phyloP scores from a whole-genome alignment of 2,888 invertebrate species.

The Pyrochroa serraticornis region DNA sequence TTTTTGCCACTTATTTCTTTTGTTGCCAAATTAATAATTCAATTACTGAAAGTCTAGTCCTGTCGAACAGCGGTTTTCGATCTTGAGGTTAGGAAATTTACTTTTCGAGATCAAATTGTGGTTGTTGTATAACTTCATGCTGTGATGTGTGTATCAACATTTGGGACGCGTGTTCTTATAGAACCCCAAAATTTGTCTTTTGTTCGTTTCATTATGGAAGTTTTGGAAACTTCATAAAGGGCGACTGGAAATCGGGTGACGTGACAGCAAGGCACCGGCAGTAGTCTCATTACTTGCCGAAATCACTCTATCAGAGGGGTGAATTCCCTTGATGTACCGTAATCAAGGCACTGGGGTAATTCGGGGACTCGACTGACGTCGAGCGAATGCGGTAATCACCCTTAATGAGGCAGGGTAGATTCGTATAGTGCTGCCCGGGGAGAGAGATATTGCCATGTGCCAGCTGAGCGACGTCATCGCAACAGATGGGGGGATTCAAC shows the following conservation, averaged over 20 bases:
- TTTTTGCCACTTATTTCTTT: too few species aligned
- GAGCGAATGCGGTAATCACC: constrained; percentile 30
- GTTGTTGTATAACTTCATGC: too few species aligned
- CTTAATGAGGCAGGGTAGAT: constrained; percentile 31
- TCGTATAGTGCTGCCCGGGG: constrained; percentile 25
- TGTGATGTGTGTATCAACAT: too few species aligned
- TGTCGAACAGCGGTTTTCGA: too few species aligned
- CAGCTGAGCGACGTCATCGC: constrained; percentile 16
- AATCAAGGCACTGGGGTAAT: constrained; percentile 19
- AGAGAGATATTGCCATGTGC: constrained; percentile 16
- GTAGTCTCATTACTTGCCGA: constrained; percentile 23
- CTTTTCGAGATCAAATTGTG: too few species aligned
- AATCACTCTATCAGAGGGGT: constrained; percentile 22
- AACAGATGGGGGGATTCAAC: constrained; percentile 12
- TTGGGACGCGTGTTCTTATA: constrained; percentile 4
- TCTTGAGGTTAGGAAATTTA: too few species aligned
- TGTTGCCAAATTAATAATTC: too few species aligned
- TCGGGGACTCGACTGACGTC: constrained; percentile 4
- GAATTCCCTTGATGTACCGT: constrained; percentile 29
- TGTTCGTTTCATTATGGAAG: constrained; percentile 11
- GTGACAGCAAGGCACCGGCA: constrained; percentile 1
- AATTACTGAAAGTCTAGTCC: too few species aligned
- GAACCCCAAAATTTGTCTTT: constrained; percentile 14
- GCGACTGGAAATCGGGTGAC: constrained; percentile 6
- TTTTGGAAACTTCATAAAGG: constrained; percentile 21